These are phyloP conservation scores for Hafferia zeledoni DNA, from an alignment of 2,797 vertebrate species.

Conservation along the genomic window DNA sequence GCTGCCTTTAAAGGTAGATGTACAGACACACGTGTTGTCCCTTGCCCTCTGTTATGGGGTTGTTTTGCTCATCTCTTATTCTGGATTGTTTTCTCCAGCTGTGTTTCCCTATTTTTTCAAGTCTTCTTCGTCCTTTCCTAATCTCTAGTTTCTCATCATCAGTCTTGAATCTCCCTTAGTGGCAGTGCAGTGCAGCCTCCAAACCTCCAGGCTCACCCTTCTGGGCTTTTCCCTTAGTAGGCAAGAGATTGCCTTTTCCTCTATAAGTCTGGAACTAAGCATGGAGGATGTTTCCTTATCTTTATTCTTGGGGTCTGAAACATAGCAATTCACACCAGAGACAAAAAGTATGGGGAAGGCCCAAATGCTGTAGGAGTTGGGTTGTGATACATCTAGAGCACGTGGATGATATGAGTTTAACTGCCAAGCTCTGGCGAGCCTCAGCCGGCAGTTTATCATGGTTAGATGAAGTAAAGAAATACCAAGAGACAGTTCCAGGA, in stretches of 20 bases:
- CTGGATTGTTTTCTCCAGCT: neutral
- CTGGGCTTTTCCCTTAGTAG: neutral
- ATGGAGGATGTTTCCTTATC: neutral
- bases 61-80: neutral
- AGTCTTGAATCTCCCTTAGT: neutral
- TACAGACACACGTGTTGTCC: neutral
- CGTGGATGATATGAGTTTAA: rapidly evolving
- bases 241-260: neutral
- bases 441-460: neutral
- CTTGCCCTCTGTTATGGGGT: neutral
- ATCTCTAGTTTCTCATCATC: neutral
- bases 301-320: neutral
- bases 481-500: neutral
- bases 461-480: neutral
- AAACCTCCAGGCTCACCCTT: neutral
- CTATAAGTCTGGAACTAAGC: neutral
- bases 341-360: neutral
- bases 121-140: neutral
- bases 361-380: neutral
- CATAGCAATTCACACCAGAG: neutral
- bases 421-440: neutral
- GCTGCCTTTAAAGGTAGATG: neutral
- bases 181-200: neutral
- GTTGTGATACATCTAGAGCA: neutral
- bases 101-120: neutral